Evolutionary conservation across 2,797 vertebrate species (phyloP), one percentile per base, ranked within the genome.

Genomic region (Hoplostethus mediterraneus): DNA sequence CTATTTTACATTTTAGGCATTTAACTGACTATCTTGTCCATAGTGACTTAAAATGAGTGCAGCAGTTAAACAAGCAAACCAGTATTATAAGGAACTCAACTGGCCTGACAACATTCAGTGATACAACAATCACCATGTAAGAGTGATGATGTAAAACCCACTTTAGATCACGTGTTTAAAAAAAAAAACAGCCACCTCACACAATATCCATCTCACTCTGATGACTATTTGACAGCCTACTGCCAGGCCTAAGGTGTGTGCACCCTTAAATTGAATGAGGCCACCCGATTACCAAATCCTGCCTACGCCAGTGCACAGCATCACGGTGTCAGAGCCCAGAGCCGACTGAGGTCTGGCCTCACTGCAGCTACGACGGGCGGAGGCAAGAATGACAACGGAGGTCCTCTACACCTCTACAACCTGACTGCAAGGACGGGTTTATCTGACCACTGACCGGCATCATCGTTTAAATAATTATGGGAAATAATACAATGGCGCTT

Each of bases 381-480:
- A 88, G 58, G 69, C 78, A 40, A 89, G 85, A 83, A 91, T 92
- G 92, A 87, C 77, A 80, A 79, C 86, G 81, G 80, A 70, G 58
- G 65, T 80, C 57, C 70, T 44, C 73, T 48, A 1, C 79, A 80
- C 8, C 64, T 59, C 80, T 2, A 79, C 77, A 67, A 56, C 82
- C 66, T 71, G 74, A 83, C 63, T 81, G 71, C 71, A 68, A 81
- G 69, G 58, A 64, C 80, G 61, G 51, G 73, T 72, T 72, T 62
- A 3, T 42, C 69, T 79, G 0, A 16, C 33, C 6, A 13, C 31
- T 58, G 3, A 40, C n/a, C 36, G 11, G 5, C 21, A 17, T 58
- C 7, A 4, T 40, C 36, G 36, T 58, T 28, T 49, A 57, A 45
- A 17, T 58, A 11, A 21, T 38, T 64, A 58, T 45, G 4, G n/a